Evolutionary conservation across 2,888 invertebrate species (phyloP).

Genomic region (Caenorhabditis sp.): DNA sequence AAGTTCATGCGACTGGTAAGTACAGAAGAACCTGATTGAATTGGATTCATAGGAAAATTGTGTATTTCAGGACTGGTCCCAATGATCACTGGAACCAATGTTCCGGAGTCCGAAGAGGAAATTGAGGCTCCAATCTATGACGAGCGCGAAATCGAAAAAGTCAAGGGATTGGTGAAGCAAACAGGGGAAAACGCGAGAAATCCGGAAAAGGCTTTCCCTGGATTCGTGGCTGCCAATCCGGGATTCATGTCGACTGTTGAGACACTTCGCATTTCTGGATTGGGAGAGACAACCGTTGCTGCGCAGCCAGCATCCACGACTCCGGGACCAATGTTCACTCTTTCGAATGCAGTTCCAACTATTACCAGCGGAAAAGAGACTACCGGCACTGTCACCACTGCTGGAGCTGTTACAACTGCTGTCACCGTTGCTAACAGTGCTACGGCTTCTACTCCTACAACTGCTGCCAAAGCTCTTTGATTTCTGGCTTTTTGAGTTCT

Average conservation of each 20-base stretch:
- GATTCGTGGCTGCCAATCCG: constrained; percentile 26
- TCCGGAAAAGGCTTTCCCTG: constrained; percentile 21
- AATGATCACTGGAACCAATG: constrained; percentile 52
- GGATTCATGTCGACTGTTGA: constrained; percentile 30
- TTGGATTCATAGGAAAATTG: not conserved
- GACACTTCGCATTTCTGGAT: not conserved
- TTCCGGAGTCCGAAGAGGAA: constrained; percentile 49
- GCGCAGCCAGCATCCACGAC: not conserved
- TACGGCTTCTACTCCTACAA: not conserved
- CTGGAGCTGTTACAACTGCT: too few species aligned
- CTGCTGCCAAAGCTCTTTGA: not conserved
- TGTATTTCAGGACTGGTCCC: constrained; percentile 32
- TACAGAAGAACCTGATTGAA: not conserved
- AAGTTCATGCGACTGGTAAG: constrained; percentile 57
- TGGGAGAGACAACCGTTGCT: constrained; percentile 1
- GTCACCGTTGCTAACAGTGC: not conserved
- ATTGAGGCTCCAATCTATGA: constrained; percentile 57
- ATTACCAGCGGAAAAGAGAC: not conserved
- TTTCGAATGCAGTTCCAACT: constrained; percentile 21
- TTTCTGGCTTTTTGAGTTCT: not conserved
- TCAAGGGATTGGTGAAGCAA: constrained; percentile 11
- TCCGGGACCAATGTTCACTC: constrained; percentile 18
- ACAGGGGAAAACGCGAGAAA: constrained; percentile 18
- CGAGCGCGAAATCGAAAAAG: constrained; percentile 16
- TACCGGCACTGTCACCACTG: not conserved